These are phyloP conservation scores for Drosophila bunnanda DNA, from an alignment of 2,888 invertebrate genomes.

Conservation along the genomic window DNA sequence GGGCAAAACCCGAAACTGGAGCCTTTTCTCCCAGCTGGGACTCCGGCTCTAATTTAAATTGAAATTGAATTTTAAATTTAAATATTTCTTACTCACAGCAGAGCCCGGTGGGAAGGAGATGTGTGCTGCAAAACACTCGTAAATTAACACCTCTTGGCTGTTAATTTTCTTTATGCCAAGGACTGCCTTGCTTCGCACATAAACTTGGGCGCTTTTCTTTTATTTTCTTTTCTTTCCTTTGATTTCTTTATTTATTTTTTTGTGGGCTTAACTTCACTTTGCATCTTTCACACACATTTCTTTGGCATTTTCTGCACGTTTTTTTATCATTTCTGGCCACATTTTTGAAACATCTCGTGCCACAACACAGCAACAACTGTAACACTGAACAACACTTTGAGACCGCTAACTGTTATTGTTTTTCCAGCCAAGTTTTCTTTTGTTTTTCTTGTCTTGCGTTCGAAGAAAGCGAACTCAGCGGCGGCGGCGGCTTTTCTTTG, in stretches of 20 bases:
- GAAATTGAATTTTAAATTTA: slow-evolving; percentile 6
- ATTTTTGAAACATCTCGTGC: slow-evolving; percentile 67
- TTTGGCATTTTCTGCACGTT: slow-evolving; percentile 50
- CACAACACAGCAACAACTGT: slow-evolving; percentile 42
- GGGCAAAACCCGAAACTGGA: slow-evolving; percentile 25
- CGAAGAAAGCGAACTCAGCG: slow-evolving; percentile 60
- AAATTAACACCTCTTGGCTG: slow-evolving; percentile 64
- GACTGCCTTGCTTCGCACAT: slow-evolving; percentile 33
- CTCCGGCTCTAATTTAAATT: slow-evolving; percentile 17
- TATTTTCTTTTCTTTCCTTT: slow-evolving; percentile 4
- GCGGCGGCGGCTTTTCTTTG: slow-evolving; percentile 42
- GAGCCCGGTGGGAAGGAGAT: slow-evolving; percentile 46
- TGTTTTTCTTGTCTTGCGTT: slow-evolving; percentile 18
- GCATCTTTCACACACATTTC: slow-evolving; percentile 49
- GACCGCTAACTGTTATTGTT: slow-evolving; percentile 37
- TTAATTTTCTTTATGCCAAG: slow-evolving; percentile 32
- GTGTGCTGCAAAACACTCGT: slow-evolving; percentile 23
- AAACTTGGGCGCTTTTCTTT: slow-evolving; percentile 25
- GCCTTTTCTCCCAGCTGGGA: slow-evolving; percentile 23
- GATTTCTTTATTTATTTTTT: slow-evolving; percentile 9
- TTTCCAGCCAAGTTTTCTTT: slow-evolving; percentile 29
- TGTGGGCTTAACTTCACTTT: slow-evolving; percentile 43
- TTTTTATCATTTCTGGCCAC: slow-evolving; percentile 47
- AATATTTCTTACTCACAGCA: slow-evolving; percentile 59
- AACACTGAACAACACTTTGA: slow-evolving; percentile 29